Evolutionary conservation across 2,888 invertebrate species (phyloP).

Genomic region (Parnassius glacialis): DNA sequence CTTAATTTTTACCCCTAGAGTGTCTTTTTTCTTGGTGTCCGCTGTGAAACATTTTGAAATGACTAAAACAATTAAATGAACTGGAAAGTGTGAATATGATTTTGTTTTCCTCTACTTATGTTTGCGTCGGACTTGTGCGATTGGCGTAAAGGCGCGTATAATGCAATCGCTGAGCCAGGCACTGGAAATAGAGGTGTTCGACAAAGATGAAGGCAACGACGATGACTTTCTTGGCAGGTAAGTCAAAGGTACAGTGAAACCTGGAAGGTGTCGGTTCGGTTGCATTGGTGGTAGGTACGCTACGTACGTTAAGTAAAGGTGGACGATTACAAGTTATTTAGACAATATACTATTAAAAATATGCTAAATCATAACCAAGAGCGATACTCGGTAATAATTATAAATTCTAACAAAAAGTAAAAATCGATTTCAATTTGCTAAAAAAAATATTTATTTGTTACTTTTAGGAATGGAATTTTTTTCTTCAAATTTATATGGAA

Average conservation of each 20-base stretch:
- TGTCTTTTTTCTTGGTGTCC: not conserved
- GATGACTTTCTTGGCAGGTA: constrained; percentile 95
- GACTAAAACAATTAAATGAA: constrained; percentile 1
- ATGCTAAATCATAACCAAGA: too few relatives aligned
- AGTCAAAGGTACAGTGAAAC: constrained; percentile 45
- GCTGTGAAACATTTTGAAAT: not conserved
- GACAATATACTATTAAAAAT: not conserved
- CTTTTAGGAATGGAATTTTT: too few relatives aligned
- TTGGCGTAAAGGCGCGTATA: constrained; percentile 75
- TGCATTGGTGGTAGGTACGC: constrained; percentile 27
- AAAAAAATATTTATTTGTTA: too few relatives aligned
- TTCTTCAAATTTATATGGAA: too few relatives aligned
- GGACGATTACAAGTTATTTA: constrained; percentile 23
- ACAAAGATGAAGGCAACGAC: constrained; percentile 91
- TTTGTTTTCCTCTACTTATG: constrained; percentile 73
- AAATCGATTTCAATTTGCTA: too few relatives aligned
- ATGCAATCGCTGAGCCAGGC: constrained; percentile 86
- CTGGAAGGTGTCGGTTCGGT: constrained; percentile 19
- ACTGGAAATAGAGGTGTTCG: constrained; percentile 88
- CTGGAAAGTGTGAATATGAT: constrained; percentile 55
- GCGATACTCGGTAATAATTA: too few relatives aligned
- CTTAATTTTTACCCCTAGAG: constrained; percentile 3
- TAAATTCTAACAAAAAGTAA: too few relatives aligned
- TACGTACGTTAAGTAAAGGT: constrained; percentile 26
- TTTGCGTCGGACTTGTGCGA: constrained; percentile 70